Evolutionary conservation across 2,797 vertebrate genomes (phyloP).

Genomic region (Octomys mimax): DNA sequence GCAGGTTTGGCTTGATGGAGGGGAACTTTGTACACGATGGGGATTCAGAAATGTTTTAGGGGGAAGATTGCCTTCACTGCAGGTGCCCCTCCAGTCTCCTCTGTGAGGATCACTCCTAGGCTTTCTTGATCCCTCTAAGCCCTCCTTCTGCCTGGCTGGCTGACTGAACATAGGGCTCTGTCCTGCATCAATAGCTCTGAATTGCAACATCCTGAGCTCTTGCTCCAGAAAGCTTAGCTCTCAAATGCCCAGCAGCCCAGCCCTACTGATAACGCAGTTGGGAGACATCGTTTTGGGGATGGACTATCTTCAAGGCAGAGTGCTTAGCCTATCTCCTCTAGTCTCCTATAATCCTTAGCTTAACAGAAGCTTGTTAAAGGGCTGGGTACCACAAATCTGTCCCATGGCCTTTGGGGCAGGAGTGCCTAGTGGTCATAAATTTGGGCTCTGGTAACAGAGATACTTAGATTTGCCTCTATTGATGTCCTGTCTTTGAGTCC

Average conservation of each 20-base stretch:
- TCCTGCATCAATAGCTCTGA: not conserved
- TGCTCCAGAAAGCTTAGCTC: constrained; percentile 42
- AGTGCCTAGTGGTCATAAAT: not conserved
- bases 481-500: not conserved
- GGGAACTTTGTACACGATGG: constrained; percentile 47
- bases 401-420: not conserved
- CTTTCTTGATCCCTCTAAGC: constrained; percentile 44
- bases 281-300: constrained; percentile 40
- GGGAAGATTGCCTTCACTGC: not conserved
- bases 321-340: not conserved
- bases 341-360: not conserved
- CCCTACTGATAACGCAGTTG: not conserved
- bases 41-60: constrained; percentile 57
- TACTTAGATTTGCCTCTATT: not conserved
- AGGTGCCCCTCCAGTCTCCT: not conserved
- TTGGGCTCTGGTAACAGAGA: not conserved
- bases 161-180: not conserved
- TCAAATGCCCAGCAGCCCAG: not conserved
- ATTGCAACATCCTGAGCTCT: not conserved
- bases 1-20: constrained; percentile 45
- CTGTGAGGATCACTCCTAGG: constrained; percentile 22
- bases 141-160: not conserved
- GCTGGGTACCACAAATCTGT: not conserved
- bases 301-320: not conserved
- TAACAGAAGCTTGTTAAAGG: constrained; percentile 27